Conservation (phyloP, 2,888 invertebrate genomes). For the Pocota personata region DNA sequence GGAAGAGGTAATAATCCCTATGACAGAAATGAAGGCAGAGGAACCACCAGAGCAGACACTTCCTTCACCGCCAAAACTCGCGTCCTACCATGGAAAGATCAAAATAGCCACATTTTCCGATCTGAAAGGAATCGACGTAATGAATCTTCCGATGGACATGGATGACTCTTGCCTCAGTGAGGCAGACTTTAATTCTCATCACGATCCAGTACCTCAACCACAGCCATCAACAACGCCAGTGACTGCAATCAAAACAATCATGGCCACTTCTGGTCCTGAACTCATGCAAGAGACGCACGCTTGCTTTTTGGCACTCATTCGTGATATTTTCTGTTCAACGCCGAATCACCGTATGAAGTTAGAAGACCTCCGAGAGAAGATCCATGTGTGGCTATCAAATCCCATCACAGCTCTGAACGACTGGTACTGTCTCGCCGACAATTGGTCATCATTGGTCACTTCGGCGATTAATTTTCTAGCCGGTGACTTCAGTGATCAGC, state of each 20-base stretch:
- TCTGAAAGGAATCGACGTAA: constrained; percentile 88
- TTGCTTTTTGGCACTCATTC: constrained; percentile 93
- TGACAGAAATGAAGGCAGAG: constrained; percentile 53
- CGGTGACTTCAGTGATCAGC: constrained; percentile 91
- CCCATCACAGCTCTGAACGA: constrained; percentile 92
- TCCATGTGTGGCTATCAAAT: constrained; percentile 89
- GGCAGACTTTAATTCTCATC: constrained; percentile 58
- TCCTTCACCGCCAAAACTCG: constrained; percentile 48
- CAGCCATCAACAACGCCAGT: constrained; percentile 6
- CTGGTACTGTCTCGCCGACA: constrained; percentile 89
- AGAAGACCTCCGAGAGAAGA: constrained; percentile 88
- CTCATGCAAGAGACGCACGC: constrained; percentile 92
- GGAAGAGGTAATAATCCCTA: constrained; percentile 56
- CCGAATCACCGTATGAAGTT: constrained; percentile 93
- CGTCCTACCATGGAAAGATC: constrained; percentile 61
- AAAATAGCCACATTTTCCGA: constrained; percentile 80
- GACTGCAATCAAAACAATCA: constrained; percentile 16
- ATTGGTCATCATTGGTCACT: constrained; percentile 89
- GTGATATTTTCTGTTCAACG: constrained; percentile 94
- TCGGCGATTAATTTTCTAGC: constrained; percentile 93
- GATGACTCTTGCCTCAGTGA: constrained; percentile 83
- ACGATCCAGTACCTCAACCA: constrained; percentile 10
- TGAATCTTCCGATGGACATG: constrained; percentile 90
- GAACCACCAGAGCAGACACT: constrained; percentile 19
- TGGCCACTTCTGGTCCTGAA: constrained; percentile 80